Evolutionary conservation across 2,888 invertebrate species (phyloP).

Genomic region (Drosophila ustulata): DNA sequence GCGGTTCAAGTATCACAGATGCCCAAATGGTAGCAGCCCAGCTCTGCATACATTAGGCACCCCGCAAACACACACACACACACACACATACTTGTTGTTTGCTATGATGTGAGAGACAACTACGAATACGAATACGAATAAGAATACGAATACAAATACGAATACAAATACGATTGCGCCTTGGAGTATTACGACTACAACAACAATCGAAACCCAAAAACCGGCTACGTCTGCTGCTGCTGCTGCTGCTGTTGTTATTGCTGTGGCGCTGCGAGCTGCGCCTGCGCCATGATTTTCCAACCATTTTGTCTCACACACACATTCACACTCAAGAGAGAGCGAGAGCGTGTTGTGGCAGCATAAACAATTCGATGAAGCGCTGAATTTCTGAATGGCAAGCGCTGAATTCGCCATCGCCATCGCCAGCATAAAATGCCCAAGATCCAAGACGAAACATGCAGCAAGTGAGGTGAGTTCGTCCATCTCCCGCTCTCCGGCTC

Average conservation of each 20-base stretch:
- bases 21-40: constrained; percentile 40
- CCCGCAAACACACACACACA: constrained; percentile 35
- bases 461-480: constrained; percentile 69
- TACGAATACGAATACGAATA: constrained; percentile 7
- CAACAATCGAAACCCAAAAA: constrained; percentile 53
- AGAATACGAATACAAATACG: constrained; percentile 1
- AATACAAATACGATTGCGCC: constrained; percentile 11
- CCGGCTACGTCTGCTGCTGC: constrained; percentile 49
- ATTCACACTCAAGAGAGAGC: constrained; percentile 9
- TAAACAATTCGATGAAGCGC: constrained; percentile 48
- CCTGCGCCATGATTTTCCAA: constrained; percentile 76
- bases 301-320: constrained; percentile 70
- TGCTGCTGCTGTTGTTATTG: constrained; percentile 1
- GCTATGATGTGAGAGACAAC: constrained; percentile 47
- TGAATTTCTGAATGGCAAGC: constrained; percentile 72
- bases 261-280: constrained; percentile 54
- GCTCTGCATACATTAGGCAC: constrained; percentile 55
- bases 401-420: constrained; percentile 54
- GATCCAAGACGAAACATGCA: constrained; percentile 32
- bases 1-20: constrained; percentile 50
- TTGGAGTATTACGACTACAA: constrained; percentile 20
- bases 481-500: constrained; percentile 21
- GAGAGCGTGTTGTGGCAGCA: constrained; percentile 18
- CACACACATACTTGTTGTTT: constrained; percentile 36
- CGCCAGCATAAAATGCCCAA: background rate